Percentiles rank a stretch among this genome's conserved stretches.
These are phyloP conservation scores for Chrysolina haemoptera DNA, from an alignment of 2,888 invertebrate genomes.

Conservation along the genomic window DNA sequence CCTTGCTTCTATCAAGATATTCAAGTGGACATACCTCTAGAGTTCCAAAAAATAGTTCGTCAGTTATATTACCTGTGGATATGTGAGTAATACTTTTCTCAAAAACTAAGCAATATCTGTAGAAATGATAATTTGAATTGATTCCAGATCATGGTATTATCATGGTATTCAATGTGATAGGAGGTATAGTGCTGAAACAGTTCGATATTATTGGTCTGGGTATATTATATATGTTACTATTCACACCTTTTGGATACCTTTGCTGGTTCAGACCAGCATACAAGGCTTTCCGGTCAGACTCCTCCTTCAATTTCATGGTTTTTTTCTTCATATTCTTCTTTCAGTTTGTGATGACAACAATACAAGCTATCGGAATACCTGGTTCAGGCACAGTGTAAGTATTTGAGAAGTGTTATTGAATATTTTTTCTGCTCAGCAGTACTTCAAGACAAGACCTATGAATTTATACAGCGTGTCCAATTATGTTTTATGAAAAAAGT, in stretches of 20 bases:
- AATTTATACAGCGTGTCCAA: too few relatives aligned
- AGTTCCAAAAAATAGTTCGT: constrained; percentile 97
- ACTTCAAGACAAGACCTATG: too few relatives aligned
- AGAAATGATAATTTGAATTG: not conserved
- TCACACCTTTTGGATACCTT: constrained; percentile 97
- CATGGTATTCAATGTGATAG: constrained; percentile 88
- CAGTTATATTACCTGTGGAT: constrained; percentile 97
- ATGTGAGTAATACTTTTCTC: constrained; percentile 77
- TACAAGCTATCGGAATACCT: constrained; percentile 91
- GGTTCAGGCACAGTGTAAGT: constrained; percentile 91
- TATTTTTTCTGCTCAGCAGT: too few relatives aligned
- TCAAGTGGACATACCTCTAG: constrained; percentile 97
- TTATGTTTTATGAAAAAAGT: too few relatives aligned
- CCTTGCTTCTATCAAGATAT: constrained; percentile 99
- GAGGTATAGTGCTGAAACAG: constrained; percentile 84
- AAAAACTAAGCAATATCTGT: not conserved
- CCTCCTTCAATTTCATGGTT: constrained; percentile 99
- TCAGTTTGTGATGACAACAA: constrained; percentile 90
- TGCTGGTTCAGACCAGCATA: constrained; percentile 99
- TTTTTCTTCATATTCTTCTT: constrained; percentile 99
- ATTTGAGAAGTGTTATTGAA: not conserved
- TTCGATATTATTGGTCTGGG: constrained; percentile 88
- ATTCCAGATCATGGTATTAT: constrained; percentile 87
- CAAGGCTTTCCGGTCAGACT: constrained; percentile 99
- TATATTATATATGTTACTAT: constrained; percentile 89